Percentiles rank a stretch among this genome's conserved stretches.
Conservation (phyloP, 2,797 vertebrate species). For the Leucoraja ocellata region DNA sequence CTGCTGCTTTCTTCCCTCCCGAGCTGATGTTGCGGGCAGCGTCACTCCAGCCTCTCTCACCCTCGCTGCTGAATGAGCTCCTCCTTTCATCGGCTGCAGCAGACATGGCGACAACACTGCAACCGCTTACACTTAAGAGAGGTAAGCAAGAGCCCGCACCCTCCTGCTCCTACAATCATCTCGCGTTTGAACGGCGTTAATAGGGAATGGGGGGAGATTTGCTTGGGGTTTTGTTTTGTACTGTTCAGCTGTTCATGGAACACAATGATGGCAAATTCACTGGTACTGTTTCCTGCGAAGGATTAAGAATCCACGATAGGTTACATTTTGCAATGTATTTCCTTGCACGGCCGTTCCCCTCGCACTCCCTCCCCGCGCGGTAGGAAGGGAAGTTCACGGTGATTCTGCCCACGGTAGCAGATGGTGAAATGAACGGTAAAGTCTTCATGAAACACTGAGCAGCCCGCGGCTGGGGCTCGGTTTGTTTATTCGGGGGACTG, state of each 20-base stretch:
- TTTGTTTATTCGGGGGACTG: neutral
- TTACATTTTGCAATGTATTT: neutral
- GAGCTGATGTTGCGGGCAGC: neutral
- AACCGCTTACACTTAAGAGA: slow-evolving; percentile 91
- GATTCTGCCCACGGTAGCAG: neutral
- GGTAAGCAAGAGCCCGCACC: slow-evolving; percentile 62
- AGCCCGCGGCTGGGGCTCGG: neutral
- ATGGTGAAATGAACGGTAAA: neutral
- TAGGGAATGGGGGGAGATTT: too few relatives aligned
- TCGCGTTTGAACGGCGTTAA: too few relatives aligned
- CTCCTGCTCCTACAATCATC: too few relatives aligned
- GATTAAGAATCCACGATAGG: neutral
- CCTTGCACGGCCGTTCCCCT: neutral
- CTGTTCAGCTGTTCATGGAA: neutral
- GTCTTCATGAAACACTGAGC: neutral
- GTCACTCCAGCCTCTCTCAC: slow-evolving; percentile 41
- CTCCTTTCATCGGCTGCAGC: slow-evolving; percentile 61
- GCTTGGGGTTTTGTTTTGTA: too few relatives aligned
- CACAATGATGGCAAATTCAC: neutral
- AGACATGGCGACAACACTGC: slow-evolving; percentile 94
- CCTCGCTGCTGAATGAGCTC: slow-evolving; percentile 45
- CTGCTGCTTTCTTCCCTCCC: neutral
- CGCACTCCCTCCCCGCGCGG: too few relatives aligned
- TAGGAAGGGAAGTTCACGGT: too few relatives aligned
- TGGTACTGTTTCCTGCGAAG: neutral